Conservation (phyloP, 2,113 vertebrate genomes). For the Hirundichthys speculiger region DNA sequence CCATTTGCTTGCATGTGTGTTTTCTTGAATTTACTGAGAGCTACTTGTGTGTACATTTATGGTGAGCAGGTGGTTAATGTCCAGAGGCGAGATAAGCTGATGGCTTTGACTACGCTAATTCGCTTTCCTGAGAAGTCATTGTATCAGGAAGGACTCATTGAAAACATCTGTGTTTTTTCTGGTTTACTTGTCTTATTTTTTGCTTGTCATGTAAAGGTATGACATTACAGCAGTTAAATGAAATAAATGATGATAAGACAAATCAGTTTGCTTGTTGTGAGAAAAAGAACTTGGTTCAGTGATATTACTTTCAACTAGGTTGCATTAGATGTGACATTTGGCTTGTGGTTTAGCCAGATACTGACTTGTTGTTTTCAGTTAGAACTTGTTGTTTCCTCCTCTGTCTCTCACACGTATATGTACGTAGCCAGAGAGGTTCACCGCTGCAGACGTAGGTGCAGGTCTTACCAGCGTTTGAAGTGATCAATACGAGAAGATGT, state of each 20-base stretch:
- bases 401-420: neutral
- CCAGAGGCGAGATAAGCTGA: conserved; percentile 16
- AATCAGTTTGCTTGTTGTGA: conserved; percentile 45
- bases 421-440: conserved; percentile 21
- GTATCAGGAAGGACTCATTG: neutral
- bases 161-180: conserved; percentile 13
- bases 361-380: conserved; percentile 61
- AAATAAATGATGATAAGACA: neutral
- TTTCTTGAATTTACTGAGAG: conserved; percentile 24
- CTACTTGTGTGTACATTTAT: neutral
- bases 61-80: conserved; percentile 50
- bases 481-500: conserved; percentile 27
- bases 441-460: conserved; percentile 48
- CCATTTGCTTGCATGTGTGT: conserved; percentile 45
- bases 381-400: conserved; percentile 44
- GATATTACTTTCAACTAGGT: conserved; percentile 45
- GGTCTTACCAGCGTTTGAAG: conserved; percentile 42
- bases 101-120: too few species aligned
- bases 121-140: too few species aligned
- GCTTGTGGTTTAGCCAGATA: conserved; percentile 65
- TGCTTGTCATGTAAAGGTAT: neutral
- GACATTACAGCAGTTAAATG: neutral
- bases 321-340: conserved; percentile 60
- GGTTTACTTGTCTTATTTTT: neutral
- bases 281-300: conserved; percentile 20